Evolutionary conservation across 2,797 vertebrate species (phyloP), one percentile per base, ranked within the genome.

Genomic region (Molossus alvarezi): DNA sequence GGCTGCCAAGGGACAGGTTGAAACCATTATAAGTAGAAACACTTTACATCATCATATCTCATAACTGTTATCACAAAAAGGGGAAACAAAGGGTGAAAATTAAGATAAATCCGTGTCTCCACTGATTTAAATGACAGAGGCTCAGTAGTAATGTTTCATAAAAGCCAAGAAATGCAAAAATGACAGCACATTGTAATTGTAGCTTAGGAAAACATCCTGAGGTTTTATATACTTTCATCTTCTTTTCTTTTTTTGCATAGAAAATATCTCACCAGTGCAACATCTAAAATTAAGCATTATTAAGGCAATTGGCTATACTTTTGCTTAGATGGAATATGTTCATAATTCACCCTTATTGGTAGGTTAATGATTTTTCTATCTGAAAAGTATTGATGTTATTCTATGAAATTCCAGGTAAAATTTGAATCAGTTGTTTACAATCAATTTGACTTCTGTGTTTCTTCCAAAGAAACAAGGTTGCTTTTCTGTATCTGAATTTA

Each of bases 1-100:
- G 96, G 94, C 97, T 98, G 98, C 98, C 97, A 96, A 97, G 91
- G 64, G 95, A 98, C 89, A 98, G 98, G 94, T 97, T 98, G 96
- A 98, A 98, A 98, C 97, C 92, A 97, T 98, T 97, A 96, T 95
- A 98, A 98, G 97, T 91, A 97, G 98, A 97, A 97, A 97, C 29
- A 96, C 73, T 97, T 93, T 97, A 93, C 79, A 95, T 91, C 92
- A 95, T 92, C 91, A 29, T 89, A 96, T 97, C 97, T 97, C 97
- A 98, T 97, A 98, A 98, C 95, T 96, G 86, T 94, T 98, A 98
- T 95, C 48, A 97, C 96, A 98, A 97, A 98, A 98, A 98, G 89
- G 90, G 97, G 20, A 25, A 91, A 97, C 81, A 97, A 98, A 98
- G 93, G 94, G 97, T 82, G 81, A 97, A 97, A 97, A 98, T 97